phyloP scores from a whole-genome alignment of 2,113 vertebrate genomes.

The Proteles cristata region DNA sequence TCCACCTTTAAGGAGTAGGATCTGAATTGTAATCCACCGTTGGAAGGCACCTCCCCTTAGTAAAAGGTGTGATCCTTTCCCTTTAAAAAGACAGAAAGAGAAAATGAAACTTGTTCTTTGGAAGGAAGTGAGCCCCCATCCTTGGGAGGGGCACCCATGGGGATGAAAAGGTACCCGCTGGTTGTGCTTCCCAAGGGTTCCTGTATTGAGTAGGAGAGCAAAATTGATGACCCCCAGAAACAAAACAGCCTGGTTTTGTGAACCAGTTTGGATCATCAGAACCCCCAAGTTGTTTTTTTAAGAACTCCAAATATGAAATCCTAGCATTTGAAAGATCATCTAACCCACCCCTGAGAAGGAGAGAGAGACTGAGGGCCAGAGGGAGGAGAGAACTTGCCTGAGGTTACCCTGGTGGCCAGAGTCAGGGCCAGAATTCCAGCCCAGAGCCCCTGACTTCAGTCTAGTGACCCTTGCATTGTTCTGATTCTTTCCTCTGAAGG shows the following conservation, averaged over 20 bases:
- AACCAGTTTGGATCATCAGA: background rate
- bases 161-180: background rate
- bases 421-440: background rate
- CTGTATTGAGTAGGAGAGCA: background rate
- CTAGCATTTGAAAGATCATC: background rate
- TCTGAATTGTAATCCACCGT: constrained; percentile 63
- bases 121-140: background rate
- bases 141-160: background rate
- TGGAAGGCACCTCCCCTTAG: constrained; percentile 38
- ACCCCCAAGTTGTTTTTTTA: background rate
- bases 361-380: background rate
- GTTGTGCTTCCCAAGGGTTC: background rate
- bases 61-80: constrained; percentile 79
- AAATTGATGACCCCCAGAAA: background rate
- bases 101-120: background rate
- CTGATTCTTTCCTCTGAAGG: background rate
- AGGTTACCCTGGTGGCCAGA: background rate
- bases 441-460: background rate
- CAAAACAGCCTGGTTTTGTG: background rate
- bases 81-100: constrained; percentile 73
- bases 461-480: background rate
- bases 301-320: constrained; percentile 7
- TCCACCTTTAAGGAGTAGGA: background rate
- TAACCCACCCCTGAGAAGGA: background rate
- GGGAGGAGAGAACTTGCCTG: background rate